Evolutionary conservation across 2,888 invertebrate genomes (phyloP).

Genomic region (Volucella zonaria): DNA sequence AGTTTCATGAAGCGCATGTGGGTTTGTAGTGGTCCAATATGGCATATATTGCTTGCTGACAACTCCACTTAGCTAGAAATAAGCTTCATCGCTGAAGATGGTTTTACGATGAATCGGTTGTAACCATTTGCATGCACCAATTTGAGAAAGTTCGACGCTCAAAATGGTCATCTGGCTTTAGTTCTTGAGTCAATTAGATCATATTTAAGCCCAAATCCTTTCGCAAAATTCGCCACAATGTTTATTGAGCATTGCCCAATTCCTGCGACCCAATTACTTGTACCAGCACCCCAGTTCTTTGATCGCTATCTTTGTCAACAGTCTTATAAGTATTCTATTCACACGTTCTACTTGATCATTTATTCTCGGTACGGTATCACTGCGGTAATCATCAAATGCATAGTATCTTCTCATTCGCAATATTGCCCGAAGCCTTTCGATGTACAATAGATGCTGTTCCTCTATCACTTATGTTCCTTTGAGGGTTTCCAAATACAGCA

Average conservation of each 20-base stretch:
- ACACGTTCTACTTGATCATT: conserved; percentile 79
- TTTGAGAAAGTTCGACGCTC: no score
- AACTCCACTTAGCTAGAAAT: not conserved
- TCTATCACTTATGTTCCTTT: no score
- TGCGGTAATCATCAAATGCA: conserved; percentile 76
- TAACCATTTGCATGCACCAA: no score
- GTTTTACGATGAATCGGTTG: no score
- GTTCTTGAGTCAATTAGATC: no score
- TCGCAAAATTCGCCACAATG: no score
- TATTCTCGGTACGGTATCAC: conserved; percentile 78
- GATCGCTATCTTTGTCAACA: conserved; percentile 8
- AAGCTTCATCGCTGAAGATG: no score
- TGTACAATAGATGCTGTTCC: conserved; percentile 78
- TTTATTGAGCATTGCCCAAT: no score
- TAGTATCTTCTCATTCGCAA: conserved; percentile 76
- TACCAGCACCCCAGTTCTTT: conserved; percentile 76
- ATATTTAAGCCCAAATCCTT: no score
- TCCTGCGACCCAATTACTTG: conserved; percentile 73
- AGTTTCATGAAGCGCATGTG: no score
- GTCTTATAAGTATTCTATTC: conserved; percentile 1
- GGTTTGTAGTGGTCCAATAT: conserved; percentile 76
- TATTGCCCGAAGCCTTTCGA: conserved; percentile 77
- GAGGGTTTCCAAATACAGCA: conserved; percentile 20
- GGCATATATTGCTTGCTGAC: no score
- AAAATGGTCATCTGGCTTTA: no score